phyloP scores from a whole-genome alignment of 2,797 vertebrate species.

The Premnoplex brunnescens region DNA sequence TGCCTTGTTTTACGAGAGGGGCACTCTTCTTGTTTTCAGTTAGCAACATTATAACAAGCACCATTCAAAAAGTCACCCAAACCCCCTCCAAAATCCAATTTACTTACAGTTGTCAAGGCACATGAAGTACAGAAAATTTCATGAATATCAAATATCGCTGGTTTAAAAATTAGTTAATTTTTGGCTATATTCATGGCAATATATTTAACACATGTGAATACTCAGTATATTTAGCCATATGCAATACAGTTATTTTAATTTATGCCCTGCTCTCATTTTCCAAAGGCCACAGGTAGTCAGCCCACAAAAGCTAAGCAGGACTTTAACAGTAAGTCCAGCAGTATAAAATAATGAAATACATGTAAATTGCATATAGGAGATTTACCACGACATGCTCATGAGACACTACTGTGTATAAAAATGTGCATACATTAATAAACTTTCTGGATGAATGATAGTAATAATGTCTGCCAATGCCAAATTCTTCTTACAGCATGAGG shows the following conservation, averaged over 20 bases:
- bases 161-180: background rate
- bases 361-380: conserved; percentile 9
- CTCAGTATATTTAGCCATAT: background rate
- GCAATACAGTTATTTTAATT: background rate
- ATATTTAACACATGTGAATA: background rate
- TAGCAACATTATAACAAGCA: background rate
- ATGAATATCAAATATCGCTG: background rate
- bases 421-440: conserved; percentile 50
- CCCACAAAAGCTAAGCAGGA: background rate
- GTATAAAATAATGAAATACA: background rate
- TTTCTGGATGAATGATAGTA: conserved; percentile 55
- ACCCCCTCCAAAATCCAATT: background rate
- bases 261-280: background rate
- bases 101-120: background rate
- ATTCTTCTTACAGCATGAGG: conserved; percentile 49
- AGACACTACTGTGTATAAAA: conserved; percentile 29
- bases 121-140: background rate
- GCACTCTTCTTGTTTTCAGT: background rate
- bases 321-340: background rate
- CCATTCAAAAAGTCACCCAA: background rate
- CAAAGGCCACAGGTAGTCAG: background rate
- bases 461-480: conserved; percentile 50
- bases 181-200: background rate
- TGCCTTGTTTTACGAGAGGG: background rate
- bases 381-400: conserved; percentile 7